These are phyloP conservation scores for Tricholauxania praeusta DNA, from an alignment of 2,888 invertebrate species.

Conservation along the genomic window DNA sequence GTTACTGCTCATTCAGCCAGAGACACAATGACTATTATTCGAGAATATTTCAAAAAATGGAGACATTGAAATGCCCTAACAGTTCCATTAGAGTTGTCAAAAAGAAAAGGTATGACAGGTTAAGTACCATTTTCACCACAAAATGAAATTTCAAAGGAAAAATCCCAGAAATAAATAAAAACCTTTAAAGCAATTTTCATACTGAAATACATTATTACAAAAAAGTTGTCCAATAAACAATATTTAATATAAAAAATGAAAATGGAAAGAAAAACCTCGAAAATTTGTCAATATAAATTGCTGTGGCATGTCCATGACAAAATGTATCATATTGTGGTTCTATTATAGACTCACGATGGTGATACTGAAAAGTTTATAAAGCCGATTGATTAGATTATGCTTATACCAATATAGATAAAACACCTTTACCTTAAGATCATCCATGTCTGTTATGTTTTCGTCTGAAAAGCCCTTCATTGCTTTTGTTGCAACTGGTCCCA, in stretches of 20 bases:
- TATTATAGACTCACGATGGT: slow-evolving; percentile 73
- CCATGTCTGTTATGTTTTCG: slow-evolving; percentile 81
- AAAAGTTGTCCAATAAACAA: slow-evolving; percentile 91
- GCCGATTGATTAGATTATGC: not conserved
- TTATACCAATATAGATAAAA: slow-evolving; percentile 6
- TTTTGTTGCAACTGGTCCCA: slow-evolving; percentile 87
- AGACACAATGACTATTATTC: too few species aligned
- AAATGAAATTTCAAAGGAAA: slow-evolving; percentile 25
- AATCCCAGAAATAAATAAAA: slow-evolving; percentile 19
- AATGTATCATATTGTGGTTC: slow-evolving; percentile 87
- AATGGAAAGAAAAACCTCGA: slow-evolving; percentile 92
- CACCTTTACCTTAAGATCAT: slow-evolving; percentile 78
- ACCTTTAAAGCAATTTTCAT: not conserved
- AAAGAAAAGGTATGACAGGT: too few species aligned
- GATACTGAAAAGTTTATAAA: slow-evolving; percentile 4
- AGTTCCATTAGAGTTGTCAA: too few species aligned
- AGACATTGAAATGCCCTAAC: too few species aligned
- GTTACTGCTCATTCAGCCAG: too few species aligned
- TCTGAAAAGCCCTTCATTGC: slow-evolving; percentile 92
- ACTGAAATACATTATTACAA: slow-evolving; percentile 63
- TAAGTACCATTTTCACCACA: too few species aligned
- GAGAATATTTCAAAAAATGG: too few species aligned
- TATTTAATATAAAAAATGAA: slow-evolving; percentile 89
- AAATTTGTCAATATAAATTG: slow-evolving; percentile 87
- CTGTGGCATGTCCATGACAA: slow-evolving; percentile 83